Evolutionary conservation across 1,140 invertebrate species (phyloP), one percentile per base, ranked within the genome.

Genomic region (Adoxophyes honmai): DNA sequence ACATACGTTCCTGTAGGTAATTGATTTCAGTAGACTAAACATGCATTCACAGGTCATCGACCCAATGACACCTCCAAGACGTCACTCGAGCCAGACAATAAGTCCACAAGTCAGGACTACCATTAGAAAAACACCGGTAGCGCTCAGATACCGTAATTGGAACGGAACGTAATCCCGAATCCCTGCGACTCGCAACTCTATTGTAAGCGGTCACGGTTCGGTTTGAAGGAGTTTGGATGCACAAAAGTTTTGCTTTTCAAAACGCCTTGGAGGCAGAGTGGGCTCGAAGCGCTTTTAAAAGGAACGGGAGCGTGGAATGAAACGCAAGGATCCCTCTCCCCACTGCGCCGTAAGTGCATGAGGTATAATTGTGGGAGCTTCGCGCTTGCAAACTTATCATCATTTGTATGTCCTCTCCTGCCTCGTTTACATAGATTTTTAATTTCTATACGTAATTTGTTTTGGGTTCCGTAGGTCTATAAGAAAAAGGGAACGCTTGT

Each of bases 241-340:
- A 65, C 66, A 68, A 68, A 69, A 60, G 63, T 66, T 69, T 64
- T 55, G 53, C 59, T 68, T 63, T 70, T 61, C 55, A 68, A 69
- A 66, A 64, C 48, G 54, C 59, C 60, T 65, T 59, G 52, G 55
- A 60, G 52, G 55, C 42, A 15, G 51, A 58, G 66, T 44, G 42
- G 38, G 63, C 60, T 66, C 44, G 59, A 66, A 51, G 48, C 63
- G 52, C 53, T 55, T 69, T 69, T 59, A 66, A 53, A 53, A 63
- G 63, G 64, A 68, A 68, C 58, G 62, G 52, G 62, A 58, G 66
- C 64, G 66, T 57, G 64, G 62, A 64, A 68, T 68, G 59, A 55
- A 64, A 59, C 58, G 66, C 21, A 21, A 33, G 42, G 18, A 16
- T 48, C 21, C 16, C 21, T 18, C 42, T 48, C 16, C 21, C 42